Evolutionary conservation across 2,888 invertebrate genomes (phyloP).

Genomic region (Eupithecia exiguata): DNA sequence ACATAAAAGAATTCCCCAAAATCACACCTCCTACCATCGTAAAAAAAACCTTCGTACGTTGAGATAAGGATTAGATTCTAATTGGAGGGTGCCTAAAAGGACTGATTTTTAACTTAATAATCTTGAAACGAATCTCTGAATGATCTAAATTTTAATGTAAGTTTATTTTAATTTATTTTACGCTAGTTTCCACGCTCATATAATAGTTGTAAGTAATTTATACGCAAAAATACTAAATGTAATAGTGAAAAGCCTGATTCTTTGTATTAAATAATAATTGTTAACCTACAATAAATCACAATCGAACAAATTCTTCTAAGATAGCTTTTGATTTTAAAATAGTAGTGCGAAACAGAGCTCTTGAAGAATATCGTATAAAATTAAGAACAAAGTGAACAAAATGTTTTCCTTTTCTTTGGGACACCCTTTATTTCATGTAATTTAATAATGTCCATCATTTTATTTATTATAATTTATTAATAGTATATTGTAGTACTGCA

Average conservation of each 20-base stretch:
- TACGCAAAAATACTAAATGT: conserved; percentile 10
- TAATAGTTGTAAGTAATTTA: conserved; percentile 23
- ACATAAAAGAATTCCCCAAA: neutral
- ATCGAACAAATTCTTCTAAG: neutral
- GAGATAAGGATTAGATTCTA: conserved; percentile 37
- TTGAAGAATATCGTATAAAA: conserved; percentile 2
- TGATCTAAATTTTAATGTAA: conserved; percentile 33
- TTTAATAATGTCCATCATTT: neutral
- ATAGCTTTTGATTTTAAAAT: neutral
- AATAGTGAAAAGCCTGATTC: conserved; percentile 17
- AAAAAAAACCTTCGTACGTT: conserved; percentile 29
- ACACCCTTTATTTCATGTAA: neutral
- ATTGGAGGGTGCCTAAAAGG: conserved; percentile 44
- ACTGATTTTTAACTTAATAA: conserved; percentile 44
- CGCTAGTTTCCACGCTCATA: conserved; percentile 25
- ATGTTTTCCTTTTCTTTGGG: neutral
- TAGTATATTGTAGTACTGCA: conserved; percentile 37
- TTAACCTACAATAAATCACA: neutral
- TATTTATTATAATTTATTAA: conserved; percentile 17
- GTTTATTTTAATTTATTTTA: conserved; percentile 20
- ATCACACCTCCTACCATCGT: conserved; percentile 29
- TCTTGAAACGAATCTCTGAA: conserved; percentile 45
- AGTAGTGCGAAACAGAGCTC: conserved; percentile 13
- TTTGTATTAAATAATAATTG: neutral
- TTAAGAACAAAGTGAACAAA: neutral